Evolutionary conservation across 2,113 vertebrate species (phyloP).

Genomic region (Maccullochella peelii): DNA sequence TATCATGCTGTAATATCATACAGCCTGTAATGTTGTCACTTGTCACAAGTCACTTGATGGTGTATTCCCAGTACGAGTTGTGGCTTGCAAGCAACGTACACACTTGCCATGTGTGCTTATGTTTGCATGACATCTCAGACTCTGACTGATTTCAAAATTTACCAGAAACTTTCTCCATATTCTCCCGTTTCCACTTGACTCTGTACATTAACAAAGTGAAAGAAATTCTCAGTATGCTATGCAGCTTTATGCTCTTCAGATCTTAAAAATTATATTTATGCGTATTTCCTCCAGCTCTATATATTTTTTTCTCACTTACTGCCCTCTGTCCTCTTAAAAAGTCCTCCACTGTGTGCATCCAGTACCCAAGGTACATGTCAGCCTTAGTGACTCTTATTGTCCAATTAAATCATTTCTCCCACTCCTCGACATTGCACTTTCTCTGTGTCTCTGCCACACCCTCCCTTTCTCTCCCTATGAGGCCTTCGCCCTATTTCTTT

Average conservation of each 20-base stretch:
- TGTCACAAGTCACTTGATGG: not conserved
- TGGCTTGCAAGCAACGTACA: not conserved
- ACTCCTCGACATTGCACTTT: constrained; percentile 15
- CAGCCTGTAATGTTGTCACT: not conserved
- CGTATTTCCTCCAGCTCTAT: not conserved
- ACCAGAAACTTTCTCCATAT: not conserved
- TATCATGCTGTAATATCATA: not conserved
- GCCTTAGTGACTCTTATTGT: constrained; percentile 65
- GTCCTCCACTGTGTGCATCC: constrained; percentile 23
- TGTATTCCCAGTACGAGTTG: not conserved
- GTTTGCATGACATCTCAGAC: not conserved
- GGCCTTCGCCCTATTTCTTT: constrained; percentile 48
- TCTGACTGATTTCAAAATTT: not conserved
- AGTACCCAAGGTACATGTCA: constrained; percentile 72
- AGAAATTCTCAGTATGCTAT: not conserved
- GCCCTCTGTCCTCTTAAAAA: constrained; percentile 25
- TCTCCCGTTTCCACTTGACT: not conserved
- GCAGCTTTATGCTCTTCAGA: not conserved
- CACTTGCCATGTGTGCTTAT: not conserved
- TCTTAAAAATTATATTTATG: not conserved
- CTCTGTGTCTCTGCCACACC: constrained; percentile 7
- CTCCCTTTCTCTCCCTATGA: constrained; percentile 30
- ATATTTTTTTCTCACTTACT: not conserved
- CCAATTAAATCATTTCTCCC: constrained; percentile 50
- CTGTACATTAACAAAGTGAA: not conserved